Evolutionary conservation across 1,140 invertebrate species (phyloP).

Genomic region (Dinoponera quadriceps): DNA sequence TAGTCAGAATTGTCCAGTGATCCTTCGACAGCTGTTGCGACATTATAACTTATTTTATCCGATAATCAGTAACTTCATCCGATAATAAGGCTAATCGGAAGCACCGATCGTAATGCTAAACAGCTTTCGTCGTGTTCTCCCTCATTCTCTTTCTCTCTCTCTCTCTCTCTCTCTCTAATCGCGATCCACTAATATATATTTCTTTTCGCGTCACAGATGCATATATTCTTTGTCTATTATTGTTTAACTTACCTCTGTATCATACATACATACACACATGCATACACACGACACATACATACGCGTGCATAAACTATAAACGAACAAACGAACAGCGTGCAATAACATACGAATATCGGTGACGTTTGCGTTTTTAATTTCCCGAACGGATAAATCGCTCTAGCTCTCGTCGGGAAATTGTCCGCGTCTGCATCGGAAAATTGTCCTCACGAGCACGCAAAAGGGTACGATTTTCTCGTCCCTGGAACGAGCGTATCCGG

Average conservation of each 20-base stretch:
- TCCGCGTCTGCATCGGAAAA: slow-evolving; percentile 8
- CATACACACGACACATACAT: slow-evolving; percentile 29
- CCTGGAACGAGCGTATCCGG: background rate
- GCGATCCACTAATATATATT: no score
- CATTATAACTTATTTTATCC: background rate
- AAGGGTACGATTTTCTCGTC: background rate
- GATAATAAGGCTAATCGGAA: slow-evolving; percentile 49
- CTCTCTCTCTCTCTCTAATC: background rate
- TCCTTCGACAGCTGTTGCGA: background rate
- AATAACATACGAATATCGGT: slow-evolving; percentile 5
- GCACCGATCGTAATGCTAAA: slow-evolving; percentile 39
- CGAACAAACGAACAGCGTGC: slow-evolving; percentile 2
- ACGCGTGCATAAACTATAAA: slow-evolving; percentile 35
- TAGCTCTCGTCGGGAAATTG: background rate
- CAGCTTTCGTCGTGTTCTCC: background rate
- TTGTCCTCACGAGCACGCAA: background rate
- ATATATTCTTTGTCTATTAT: slow-evolving; percentile 9
- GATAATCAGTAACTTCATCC: background rate
- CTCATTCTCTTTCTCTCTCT: background rate
- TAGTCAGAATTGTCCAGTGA: background rate
- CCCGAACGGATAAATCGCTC: background rate
- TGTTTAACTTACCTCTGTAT: slow-evolving; percentile 33
- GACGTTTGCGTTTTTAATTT: slow-evolving; percentile 7
- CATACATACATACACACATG: slow-evolving; percentile 24
- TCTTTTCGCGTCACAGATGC: background rate